Evolutionary conservation across 2,797 vertebrate species (phyloP).

Genomic region (Rhyacichthys aspro): DNA sequence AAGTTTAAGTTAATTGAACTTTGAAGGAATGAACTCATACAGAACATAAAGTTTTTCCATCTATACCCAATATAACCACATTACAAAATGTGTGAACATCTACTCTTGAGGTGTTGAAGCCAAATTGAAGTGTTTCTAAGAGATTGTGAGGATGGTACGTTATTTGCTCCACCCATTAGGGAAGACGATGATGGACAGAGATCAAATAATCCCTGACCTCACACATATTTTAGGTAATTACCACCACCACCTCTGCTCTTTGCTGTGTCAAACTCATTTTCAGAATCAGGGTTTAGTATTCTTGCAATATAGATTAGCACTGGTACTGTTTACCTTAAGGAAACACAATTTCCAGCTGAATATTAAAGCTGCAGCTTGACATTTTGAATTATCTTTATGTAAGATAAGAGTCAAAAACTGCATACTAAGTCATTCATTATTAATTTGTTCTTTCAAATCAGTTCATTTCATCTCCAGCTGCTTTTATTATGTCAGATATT

Average conservation of each 20-base stretch:
- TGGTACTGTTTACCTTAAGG: background rate
- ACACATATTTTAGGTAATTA: conserved; percentile 27
- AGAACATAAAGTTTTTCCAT: too few species aligned
- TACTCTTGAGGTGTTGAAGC: conserved; percentile 19
- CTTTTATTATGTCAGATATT: background rate
- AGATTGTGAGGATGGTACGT: conserved; percentile 21
- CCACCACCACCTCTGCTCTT: background rate
- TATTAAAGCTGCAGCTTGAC: conserved; percentile 4
- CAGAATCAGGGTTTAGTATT: background rate
- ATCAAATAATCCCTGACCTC: conserved; percentile 31
- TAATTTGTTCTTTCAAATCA: background rate
- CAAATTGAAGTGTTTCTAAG: conserved; percentile 42
- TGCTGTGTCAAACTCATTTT: conserved; percentile 15
- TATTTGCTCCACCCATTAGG: conserved; percentile 17
- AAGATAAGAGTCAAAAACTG: background rate
- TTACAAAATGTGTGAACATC: background rate
- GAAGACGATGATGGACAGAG: conserved; percentile 18
- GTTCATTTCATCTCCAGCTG: background rate
- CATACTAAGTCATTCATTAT: background rate
- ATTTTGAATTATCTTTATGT: background rate
- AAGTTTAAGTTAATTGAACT: too few species aligned
- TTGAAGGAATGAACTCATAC: too few species aligned
- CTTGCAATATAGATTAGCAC: background rate
- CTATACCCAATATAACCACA: too few species aligned
- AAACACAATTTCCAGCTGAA: conserved; percentile 4